Evolutionary conservation across 1,140 invertebrate genomes (phyloP).

Genomic region (Drosophila subpulchrella): DNA sequence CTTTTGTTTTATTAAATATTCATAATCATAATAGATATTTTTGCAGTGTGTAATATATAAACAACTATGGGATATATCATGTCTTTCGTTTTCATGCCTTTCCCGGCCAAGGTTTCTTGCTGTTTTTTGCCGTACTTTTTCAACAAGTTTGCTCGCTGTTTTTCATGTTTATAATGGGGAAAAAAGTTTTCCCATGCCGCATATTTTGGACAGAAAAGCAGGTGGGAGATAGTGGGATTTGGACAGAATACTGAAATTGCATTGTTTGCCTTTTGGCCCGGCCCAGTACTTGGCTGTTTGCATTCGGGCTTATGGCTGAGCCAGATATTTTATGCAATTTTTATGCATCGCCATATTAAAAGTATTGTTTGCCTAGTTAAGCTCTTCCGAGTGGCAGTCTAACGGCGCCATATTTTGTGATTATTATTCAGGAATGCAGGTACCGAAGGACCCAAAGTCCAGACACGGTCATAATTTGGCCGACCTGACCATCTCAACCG

Average conservation of each 20-base stretch:
- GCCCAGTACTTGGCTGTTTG: conserved; percentile 62
- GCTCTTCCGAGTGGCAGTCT: conserved; percentile 53
- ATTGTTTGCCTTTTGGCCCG: conserved; percentile 78
- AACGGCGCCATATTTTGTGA: conserved; percentile 64
- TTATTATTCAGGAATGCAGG: conserved; percentile 37
- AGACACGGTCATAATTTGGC: conserved; percentile 42
- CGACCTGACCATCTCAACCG: conserved; percentile 25
- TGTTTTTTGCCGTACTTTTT: conserved; percentile 63
- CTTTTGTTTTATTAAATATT: not conserved
- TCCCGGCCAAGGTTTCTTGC: conserved; percentile 66
- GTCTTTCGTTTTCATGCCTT: conserved; percentile 61
- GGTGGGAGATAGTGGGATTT: conserved; percentile 1
- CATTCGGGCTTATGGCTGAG: conserved; percentile 62
- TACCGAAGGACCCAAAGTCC: not conserved
- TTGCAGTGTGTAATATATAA: conserved; percentile 10
- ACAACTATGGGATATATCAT: conserved; percentile 59
- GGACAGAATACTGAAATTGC: conserved; percentile 57
- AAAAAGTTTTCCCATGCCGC: conserved; percentile 60
- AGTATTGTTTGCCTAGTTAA: conserved; percentile 73
- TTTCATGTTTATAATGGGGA: conserved; percentile 48
- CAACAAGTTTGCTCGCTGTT: conserved; percentile 68
- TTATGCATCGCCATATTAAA: conserved; percentile 70
- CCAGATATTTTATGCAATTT: conserved; percentile 66
- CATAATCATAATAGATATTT: too few relatives aligned
- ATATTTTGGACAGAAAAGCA: conserved; percentile 43